These are phyloP conservation scores for Drosophila leonis DNA, from an alignment of 2,888 invertebrate genomes.

Conservation along the genomic window DNA sequence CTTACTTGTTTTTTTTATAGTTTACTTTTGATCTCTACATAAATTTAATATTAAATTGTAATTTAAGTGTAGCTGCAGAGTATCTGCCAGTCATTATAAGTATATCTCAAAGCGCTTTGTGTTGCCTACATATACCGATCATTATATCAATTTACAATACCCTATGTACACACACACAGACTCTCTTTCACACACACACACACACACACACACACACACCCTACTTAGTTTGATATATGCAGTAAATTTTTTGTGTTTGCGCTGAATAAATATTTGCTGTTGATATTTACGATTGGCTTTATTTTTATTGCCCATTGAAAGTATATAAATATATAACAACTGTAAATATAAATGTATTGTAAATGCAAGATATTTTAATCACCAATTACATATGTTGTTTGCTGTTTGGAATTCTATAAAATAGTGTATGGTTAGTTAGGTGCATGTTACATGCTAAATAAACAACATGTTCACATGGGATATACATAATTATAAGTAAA, in stretches of 20 bases:
- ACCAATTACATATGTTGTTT: conserved; percentile 13
- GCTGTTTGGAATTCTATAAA: conserved; percentile 6
- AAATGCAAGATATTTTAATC: conserved; percentile 2
- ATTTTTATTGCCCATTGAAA: conserved; percentile 15
- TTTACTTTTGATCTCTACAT: not conserved
- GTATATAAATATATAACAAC: conserved; percentile 16
- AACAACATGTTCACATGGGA: not conserved
- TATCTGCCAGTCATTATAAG: not conserved
- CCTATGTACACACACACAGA: not conserved
- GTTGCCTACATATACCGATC: not conserved
- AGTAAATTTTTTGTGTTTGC: conserved; percentile 34
- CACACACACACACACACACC: conserved; percentile 4
- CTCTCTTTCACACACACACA: not conserved
- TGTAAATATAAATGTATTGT: conserved; percentile 10
- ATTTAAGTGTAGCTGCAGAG: not conserved
- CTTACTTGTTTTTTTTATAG: no score
- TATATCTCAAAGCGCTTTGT: not conserved
- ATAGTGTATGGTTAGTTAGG: not conserved
- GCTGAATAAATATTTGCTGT: conserved; percentile 36
- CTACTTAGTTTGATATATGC: conserved; percentile 6
- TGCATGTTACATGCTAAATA: not conserved
- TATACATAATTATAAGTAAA: conserved; percentile 2
- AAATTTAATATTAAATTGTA: not conserved
- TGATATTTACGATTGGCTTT: conserved; percentile 33
- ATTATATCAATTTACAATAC: conserved; percentile 9